Evolutionary conservation across 2,797 vertebrate species (phyloP).

Genomic region (Anomalospiza imberbis): DNA sequence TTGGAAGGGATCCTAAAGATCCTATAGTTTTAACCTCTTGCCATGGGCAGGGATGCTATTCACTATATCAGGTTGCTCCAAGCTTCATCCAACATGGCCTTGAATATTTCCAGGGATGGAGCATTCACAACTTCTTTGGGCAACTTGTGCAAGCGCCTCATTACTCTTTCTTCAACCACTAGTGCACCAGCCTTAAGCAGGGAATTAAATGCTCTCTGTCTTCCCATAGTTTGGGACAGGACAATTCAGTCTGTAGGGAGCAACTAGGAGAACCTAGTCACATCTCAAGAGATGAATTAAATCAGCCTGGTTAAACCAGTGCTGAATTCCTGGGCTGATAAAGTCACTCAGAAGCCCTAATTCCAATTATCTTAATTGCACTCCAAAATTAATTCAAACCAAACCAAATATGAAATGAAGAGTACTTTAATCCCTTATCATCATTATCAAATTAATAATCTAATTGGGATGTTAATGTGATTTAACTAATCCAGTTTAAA

Average conservation of each 20-base stretch:
- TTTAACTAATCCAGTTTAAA: constrained; percentile 6
- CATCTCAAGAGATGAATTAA: not conserved
- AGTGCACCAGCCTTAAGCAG: not conserved
- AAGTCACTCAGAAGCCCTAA: not conserved
- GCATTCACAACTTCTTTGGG: not conserved
- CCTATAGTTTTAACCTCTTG: not conserved
- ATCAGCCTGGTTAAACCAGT: not conserved
- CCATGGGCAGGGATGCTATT: not conserved
- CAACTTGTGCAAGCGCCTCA: not conserved
- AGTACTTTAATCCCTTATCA: not conserved
- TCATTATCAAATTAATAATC: not conserved
- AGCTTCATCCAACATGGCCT: not conserved
- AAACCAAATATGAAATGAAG: not conserved
- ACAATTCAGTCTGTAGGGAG: not conserved
- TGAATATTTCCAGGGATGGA: not conserved
- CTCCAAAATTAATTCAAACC: not conserved
- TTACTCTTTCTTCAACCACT: not conserved
- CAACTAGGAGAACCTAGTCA: not conserved
- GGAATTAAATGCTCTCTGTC: not conserved
- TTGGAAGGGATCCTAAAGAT: not conserved
- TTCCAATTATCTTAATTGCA: not conserved
- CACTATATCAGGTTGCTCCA: not conserved
- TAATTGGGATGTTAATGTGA: not conserved
- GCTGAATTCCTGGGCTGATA: not conserved
- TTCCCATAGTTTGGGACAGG: not conserved